phyloP scores from a whole-genome alignment of 2,888 invertebrate genomes.

The Ormyrus rosae region DNA sequence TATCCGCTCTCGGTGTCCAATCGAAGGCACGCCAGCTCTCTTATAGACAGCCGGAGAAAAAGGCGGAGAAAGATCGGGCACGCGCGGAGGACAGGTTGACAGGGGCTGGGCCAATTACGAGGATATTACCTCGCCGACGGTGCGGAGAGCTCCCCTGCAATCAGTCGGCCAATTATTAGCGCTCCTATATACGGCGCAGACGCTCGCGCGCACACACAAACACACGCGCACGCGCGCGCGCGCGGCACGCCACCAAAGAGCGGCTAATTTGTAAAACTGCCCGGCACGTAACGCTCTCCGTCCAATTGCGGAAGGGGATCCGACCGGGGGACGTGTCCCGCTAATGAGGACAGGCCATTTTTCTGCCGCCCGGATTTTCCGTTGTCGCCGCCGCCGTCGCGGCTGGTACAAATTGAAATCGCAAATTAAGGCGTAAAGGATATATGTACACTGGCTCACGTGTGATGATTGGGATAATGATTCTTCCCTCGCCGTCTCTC shows the following conservation, averaged over 20 bases:
- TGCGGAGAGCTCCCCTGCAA: constrained; percentile 67
- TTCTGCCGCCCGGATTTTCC: neutral
- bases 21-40: neutral
- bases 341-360: constrained; percentile 51
- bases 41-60: neutral
- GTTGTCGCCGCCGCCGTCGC: neutral
- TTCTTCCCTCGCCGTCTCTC: neutral
- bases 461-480: constrained; percentile 47
- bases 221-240: neutral
- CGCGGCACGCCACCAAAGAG: constrained; percentile 57
- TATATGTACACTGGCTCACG: neutral
- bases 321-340: constrained; percentile 11
- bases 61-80: constrained; percentile 15
- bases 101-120: constrained; percentile 73
- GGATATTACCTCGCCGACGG: constrained; percentile 71
- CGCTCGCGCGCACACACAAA: constrained; percentile 45
- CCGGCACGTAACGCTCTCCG: constrained; percentile 20
- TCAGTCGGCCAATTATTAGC: constrained; percentile 70
- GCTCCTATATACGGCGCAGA: constrained; percentile 62
- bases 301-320: neutral
- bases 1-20: no score
- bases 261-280: constrained; percentile 71
- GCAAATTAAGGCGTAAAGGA: constrained; percentile 29
- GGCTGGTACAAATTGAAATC: constrained; percentile 39
- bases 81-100: constrained; percentile 68